phyloP scores from a whole-genome alignment of 1,140 invertebrate genomes.

The Carposina sasakii region DNA sequence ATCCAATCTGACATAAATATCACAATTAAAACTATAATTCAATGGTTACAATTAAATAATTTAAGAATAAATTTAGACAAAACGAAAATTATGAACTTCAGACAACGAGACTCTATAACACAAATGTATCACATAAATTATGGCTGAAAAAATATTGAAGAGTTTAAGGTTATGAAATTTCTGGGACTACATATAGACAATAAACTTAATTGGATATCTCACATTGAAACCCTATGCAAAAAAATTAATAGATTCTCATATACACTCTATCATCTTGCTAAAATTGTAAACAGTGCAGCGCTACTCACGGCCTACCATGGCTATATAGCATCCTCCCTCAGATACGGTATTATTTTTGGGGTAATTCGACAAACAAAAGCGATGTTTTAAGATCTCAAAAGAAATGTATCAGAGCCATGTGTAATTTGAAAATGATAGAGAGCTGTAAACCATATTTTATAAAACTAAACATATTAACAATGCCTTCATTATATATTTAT shows the following conservation, averaged over 20 bases:
- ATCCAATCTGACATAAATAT: background rate
- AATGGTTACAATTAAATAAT: conserved; percentile 6
- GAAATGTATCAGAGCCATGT: background rate
- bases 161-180: too few species aligned
- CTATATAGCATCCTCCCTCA: background rate
- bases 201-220: background rate
- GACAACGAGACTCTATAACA: too few species aligned
- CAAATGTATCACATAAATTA: too few species aligned
- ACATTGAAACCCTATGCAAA: background rate
- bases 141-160: too few species aligned
- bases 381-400: background rate
- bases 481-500: background rate
- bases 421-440: background rate
- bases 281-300: background rate
- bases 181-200: background rate
- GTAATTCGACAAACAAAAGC: background rate
- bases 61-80: conserved; percentile 4
- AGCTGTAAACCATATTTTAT: background rate
- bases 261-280: background rate
- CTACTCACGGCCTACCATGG: background rate
- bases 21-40: conserved; percentile 1
- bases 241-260: conserved; percentile 1
- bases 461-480: background rate
- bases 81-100: conserved; percentile 4
- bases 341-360: conserved; percentile 5